These are phyloP conservation scores for Lepidochrysops patricia DNA, from an alignment of 2,888 invertebrate species.

Conservation along the genomic window DNA sequence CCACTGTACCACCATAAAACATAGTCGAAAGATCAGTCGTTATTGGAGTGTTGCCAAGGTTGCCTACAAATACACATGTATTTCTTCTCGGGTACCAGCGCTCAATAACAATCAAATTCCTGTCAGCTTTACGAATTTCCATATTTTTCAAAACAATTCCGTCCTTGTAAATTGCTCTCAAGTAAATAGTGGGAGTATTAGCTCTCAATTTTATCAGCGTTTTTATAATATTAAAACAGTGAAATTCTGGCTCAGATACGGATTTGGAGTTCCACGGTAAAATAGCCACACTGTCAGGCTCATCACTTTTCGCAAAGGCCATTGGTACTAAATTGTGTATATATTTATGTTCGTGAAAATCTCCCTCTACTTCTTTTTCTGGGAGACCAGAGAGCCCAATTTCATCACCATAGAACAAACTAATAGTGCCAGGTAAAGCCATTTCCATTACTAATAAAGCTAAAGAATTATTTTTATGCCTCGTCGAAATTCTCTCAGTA, in stretches of 20 bases:
- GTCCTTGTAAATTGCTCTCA: constrained; percentile 80
- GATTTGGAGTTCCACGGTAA: constrained; percentile 79
- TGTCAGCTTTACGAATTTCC: constrained; percentile 77
- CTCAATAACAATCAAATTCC: constrained; percentile 81
- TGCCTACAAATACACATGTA: constrained; percentile 83
- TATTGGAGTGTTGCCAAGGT: constrained; percentile 76
- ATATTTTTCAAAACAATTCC: constrained; percentile 78
- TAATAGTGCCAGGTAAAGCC: constrained; percentile 89
- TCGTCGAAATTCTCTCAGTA: constrained; percentile 73
- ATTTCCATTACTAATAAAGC: constrained; percentile 83
- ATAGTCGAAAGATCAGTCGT: constrained; percentile 82
- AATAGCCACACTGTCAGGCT: constrained; percentile 42
- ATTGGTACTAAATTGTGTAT: constrained; percentile 81
- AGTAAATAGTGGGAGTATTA: constrained; percentile 81
- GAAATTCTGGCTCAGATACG: constrained; percentile 58
- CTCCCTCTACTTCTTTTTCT: constrained; percentile 65
- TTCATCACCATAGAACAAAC: constrained; percentile 94
- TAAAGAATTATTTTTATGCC: constrained; percentile 77
- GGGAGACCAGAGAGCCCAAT: constrained; percentile 79
- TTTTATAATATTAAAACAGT: constrained; percentile 71
- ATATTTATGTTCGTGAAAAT: constrained; percentile 75
- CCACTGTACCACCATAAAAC: constrained; percentile 81
- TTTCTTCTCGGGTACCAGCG: constrained; percentile 86
- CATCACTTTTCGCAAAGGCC: constrained; percentile 73
- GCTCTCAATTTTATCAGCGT: constrained; percentile 76